Base-by-base conservation (phyloP, 2,888 invertebrate genomes). In the Odontothrips loti region DNA sequence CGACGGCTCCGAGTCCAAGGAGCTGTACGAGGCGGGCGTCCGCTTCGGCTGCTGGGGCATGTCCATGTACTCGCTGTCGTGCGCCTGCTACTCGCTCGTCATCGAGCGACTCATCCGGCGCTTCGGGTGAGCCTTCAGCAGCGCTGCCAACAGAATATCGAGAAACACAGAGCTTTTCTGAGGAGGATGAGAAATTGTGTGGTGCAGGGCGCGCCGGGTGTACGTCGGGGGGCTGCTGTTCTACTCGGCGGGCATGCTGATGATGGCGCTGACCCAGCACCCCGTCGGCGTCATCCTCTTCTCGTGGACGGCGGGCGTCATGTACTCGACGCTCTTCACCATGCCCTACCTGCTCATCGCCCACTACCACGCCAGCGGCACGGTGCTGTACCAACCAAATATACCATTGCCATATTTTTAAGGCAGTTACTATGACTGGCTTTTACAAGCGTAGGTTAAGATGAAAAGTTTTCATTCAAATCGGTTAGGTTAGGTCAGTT, bases 301-400 rank as follows among this genome's bases (percentile, higher is more conserved):
- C 87, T 96, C 97, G 84, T 95, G 96, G 92, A 94, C 96, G 0
- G 97, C 98, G 1, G 98, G 98, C 1, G 93, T 98, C 79, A 97
- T 98, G 96, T 98, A 98, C 88, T 97, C 98, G 20, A 98, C 98
- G 0, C 90, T 98, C 47, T 98, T 98, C 88, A 98, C 98, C 15
- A 96, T 98, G 96, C 98, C 98, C 1, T 98, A 97, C 86, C 89
- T 98, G 58, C 89, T 98, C 81, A 92, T 98, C 47, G 98, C 98
- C 9, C 95, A 96, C 87, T 98, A 98, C 87, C 98, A 98, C 86
- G 93, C 96, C n/a, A 93, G 92, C 82, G 94, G 95, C 85, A 93
- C 92, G 89, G 98, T 97, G 89, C 34, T 4, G 34, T 43, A 43
- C 34, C 34, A n/a, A n/a, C n/a, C n/a, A n/a, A n/a, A n/a, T n/a